Evolutionary conservation across 1,140 invertebrate genomes (phyloP).

Genomic region (Amphibalanus amphitrite): DNA sequence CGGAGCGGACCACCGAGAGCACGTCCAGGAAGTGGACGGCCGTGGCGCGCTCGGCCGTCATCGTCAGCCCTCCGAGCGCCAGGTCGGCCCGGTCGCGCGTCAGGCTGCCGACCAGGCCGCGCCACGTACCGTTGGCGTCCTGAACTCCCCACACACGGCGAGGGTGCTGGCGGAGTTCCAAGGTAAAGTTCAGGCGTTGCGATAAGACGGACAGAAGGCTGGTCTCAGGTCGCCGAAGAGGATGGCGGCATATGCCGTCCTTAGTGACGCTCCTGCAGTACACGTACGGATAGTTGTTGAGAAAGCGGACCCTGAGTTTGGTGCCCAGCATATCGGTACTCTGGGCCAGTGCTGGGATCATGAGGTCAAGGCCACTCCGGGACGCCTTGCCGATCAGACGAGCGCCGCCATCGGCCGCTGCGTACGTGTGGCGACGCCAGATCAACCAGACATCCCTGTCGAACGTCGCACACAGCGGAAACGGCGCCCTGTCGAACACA

Average conservation of each 20-base stretch:
- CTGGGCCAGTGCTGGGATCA: background rate
- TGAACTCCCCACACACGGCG: background rate
- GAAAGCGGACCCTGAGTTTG: background rate
- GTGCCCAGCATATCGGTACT: background rate
- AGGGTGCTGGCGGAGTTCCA: background rate
- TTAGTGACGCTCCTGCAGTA: background rate
- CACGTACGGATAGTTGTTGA: background rate
- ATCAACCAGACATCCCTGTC: background rate
- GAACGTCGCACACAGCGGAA: background rate
- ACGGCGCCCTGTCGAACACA: background rate
- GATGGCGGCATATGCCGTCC: background rate
- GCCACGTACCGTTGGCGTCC: background rate
- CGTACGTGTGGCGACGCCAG: background rate
- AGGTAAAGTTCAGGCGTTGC: background rate
- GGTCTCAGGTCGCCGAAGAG: background rate
- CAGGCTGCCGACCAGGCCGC: background rate
- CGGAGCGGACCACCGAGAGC: background rate
- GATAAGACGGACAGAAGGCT: background rate
- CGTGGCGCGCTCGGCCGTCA: background rate
- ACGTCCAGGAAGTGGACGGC: background rate
- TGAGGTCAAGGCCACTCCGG: background rate
- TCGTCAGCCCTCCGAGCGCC: background rate
- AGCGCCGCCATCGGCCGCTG: too few species aligned
- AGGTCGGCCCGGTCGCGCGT: background rate
- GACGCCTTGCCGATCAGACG: background rate